Conservation (phyloP, 1,140 invertebrate genomes). For the Pseudomyrmex concolor region DNA sequence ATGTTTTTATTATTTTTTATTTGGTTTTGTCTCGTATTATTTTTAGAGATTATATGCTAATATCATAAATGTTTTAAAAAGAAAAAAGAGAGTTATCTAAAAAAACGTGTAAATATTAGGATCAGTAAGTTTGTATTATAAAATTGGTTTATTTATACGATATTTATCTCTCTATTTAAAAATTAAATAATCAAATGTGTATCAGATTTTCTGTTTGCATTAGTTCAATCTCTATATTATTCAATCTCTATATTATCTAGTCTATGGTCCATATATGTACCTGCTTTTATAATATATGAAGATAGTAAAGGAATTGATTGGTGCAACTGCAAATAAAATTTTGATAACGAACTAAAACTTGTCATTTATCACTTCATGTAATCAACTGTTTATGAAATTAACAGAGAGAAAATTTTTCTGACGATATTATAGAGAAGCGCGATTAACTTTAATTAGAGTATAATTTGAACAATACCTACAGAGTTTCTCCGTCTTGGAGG, state of each 20-base stretch:
- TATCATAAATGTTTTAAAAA: no score
- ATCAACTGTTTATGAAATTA: background rate
- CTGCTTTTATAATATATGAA: slow-evolving; percentile 7
- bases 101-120: no score
- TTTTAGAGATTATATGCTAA: no score
- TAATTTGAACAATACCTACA: slow-evolving; percentile 45
- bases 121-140: no score
- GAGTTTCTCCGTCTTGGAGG: slow-evolving; percentile 24
- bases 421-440: background rate
- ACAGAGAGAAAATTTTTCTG: slow-evolving; percentile 14
- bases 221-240: slow-evolving; percentile 8
- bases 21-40: no score
- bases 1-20: background rate
- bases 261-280: background rate
- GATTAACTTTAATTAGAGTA: slow-evolving; percentile 32
- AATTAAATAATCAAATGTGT: slow-evolving; percentile 26
- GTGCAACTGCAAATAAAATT: no score
- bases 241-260: background rate
- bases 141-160: no score
- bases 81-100: no score
- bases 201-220: slow-evolving; percentile 21
- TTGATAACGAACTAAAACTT: no score
- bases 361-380: background rate
- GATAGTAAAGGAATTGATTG: no score
- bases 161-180: no score